Conservation (phyloP, 2,113 vertebrate genomes). For the Melanerpes aurifrons region DNA sequence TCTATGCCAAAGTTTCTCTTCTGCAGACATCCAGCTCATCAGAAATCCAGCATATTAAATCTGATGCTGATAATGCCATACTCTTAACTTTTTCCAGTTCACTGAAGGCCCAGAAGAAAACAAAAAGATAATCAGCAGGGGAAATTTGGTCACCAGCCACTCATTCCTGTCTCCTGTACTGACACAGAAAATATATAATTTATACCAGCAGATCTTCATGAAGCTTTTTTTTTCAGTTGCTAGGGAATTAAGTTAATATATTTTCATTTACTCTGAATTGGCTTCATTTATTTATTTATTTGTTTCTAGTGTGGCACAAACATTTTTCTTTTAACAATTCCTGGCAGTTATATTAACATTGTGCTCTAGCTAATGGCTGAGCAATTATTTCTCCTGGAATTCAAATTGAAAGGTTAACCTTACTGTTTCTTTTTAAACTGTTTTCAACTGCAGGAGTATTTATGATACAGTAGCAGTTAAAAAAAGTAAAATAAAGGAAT, state of each 20-base stretch:
- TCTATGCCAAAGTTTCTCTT: neutral
- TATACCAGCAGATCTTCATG: neutral
- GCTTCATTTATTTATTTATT: constrained; percentile 32
- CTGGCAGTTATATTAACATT: constrained; percentile 48
- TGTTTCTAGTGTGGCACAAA: neutral
- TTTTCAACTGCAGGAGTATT: neutral
- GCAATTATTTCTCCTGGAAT: constrained; percentile 40
- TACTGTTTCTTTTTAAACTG: constrained; percentile 9
- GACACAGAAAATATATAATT: constrained; percentile 30
- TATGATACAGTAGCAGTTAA: neutral
- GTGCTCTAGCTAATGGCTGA: constrained; percentile 33
- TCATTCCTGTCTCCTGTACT: neutral
- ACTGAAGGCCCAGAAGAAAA: neutral
- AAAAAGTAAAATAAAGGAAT: constrained; percentile 2
- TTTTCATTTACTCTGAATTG: constrained; percentile 40
- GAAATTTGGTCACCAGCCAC: neutral
- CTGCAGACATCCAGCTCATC: neutral
- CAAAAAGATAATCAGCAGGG: neutral
- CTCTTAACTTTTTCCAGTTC: neutral
- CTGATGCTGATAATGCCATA: neutral
- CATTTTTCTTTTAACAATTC: constrained; percentile 39
- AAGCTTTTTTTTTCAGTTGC: neutral
- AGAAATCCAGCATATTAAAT: neutral
- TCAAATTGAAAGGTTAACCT: constrained; percentile 49
- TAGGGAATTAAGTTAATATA: constrained; percentile 51